Conservation (phyloP, 2,797 vertebrate species). For the Champsocephalus gunnari region DNA sequence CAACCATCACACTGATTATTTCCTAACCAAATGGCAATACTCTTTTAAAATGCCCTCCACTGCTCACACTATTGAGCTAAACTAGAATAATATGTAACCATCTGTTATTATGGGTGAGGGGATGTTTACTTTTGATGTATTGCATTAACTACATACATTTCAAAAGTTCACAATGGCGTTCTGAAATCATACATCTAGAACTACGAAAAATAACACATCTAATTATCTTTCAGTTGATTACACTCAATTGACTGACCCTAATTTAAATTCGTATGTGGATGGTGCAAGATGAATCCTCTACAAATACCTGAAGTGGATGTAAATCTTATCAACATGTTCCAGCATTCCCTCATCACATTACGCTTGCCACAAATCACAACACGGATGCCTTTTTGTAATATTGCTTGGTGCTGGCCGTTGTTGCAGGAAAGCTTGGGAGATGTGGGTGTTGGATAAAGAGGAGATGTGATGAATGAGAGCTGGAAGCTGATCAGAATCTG, state of each 20-base stretch:
- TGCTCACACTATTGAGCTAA: constrained; percentile 41
- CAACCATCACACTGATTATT: constrained; percentile 16
- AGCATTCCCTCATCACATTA: constrained; percentile 4
- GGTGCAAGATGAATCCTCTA: background rate
- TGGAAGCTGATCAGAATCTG: constrained; percentile 33
- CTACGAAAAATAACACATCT: background rate
- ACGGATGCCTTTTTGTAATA: constrained; percentile 2
- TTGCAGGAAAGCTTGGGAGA: constrained; percentile 23
- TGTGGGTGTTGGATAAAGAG: constrained; percentile 3
- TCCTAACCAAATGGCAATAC: constrained; percentile 3
- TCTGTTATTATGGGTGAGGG: constrained; percentile 1
- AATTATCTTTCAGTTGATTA: background rate
- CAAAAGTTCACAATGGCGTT: background rate
- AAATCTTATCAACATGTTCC: constrained; percentile 3
- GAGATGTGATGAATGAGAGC: constrained; percentile 45
- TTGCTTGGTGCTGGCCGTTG: constrained; percentile 13
- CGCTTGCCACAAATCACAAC: background rate
- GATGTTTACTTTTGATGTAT: background rate
- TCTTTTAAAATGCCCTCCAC: constrained; percentile 3
- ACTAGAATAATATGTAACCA: background rate
- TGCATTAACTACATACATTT: background rate
- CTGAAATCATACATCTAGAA: background rate
- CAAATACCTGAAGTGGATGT: background rate
- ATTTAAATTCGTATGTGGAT: background rate
- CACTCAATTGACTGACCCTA: background rate